Percentiles rank a stretch among this genome's conserved stretches.
Conservation (phyloP, 1,140 invertebrate genomes). For the Drosophila rufa region DNA sequence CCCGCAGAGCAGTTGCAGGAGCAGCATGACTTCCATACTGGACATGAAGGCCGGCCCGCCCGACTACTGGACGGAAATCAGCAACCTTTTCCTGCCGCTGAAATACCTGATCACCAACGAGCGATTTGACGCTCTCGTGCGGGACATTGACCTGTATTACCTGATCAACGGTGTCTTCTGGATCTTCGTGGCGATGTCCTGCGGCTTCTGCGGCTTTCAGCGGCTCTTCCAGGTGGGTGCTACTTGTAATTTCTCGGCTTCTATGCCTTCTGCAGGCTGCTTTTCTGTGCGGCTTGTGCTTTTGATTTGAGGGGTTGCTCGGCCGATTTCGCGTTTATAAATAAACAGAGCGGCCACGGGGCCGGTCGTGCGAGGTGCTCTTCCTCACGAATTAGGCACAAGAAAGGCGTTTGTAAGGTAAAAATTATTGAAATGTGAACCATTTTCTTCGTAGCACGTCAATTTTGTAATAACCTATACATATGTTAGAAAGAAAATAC, state of each 20-base stretch:
- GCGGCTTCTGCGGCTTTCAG: constrained; percentile 73
- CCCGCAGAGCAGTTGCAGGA: constrained; percentile 38
- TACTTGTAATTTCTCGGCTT: neutral
- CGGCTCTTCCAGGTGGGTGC: constrained; percentile 75
- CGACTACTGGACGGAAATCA: constrained; percentile 79
- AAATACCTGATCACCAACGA: constrained; percentile 81
- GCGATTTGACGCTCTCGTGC: constrained; percentile 74
- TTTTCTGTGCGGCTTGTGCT: constrained; percentile 18
- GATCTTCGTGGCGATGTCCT: constrained; percentile 76
- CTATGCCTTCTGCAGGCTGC: constrained; percentile 7
- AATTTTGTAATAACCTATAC: neutral
- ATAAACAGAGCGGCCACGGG: constrained; percentile 59
- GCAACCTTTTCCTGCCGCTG: constrained; percentile 80
- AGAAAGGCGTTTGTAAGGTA: neutral
- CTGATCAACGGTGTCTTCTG: constrained; percentile 80
- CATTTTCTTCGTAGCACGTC: too few relatives aligned
- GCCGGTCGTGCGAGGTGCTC: constrained; percentile 8
- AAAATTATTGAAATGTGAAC: neutral
- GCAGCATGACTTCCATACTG: constrained; percentile 72
- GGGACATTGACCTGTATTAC: constrained; percentile 80
- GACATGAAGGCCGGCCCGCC: constrained; percentile 78
- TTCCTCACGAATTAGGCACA: neutral
- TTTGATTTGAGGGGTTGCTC: constrained; percentile 48
- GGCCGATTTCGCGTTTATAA: constrained; percentile 64
- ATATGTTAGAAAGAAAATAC: neutral